Evolutionary conservation across 2,797 vertebrate species (phyloP).

Genomic region (Squalus acanthias): DNA sequence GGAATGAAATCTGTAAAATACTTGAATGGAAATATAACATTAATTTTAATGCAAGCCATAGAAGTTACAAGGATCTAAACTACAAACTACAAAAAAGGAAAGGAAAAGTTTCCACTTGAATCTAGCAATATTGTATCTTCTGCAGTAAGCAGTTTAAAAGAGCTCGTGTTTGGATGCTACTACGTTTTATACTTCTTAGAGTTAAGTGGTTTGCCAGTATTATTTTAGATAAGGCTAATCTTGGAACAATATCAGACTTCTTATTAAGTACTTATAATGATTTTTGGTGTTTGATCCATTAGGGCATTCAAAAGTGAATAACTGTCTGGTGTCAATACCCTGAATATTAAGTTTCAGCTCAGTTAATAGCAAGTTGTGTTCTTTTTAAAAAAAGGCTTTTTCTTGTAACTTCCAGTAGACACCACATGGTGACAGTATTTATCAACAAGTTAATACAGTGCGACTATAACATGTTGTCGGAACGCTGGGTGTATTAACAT

Average conservation of each 20-base stretch:
- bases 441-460: neutral
- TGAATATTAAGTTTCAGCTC: neutral
- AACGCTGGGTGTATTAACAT: neutral
- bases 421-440: slow-evolving; percentile 28
- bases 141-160: too few relatives aligned
- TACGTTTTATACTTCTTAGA: neutral
- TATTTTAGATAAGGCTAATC: neutral
- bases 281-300: neutral
- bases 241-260: neutral
- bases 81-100: neutral
- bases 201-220: neutral
- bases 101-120: neutral
- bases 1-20: neutral
- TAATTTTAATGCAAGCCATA: neutral
- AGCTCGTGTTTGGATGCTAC: too few relatives aligned
- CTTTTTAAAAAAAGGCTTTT: neutral
- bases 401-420: neutral
- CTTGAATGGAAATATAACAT: neutral
- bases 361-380: neutral
- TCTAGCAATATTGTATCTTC: too few relatives aligned
- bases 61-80: neutral
- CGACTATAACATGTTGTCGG: neutral
- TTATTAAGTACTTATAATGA: neutral
- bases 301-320: neutral
- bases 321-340: neutral